Base-by-base conservation (phyloP, 2,888 invertebrate species). In the Drosophila subsilvestris region DNA sequence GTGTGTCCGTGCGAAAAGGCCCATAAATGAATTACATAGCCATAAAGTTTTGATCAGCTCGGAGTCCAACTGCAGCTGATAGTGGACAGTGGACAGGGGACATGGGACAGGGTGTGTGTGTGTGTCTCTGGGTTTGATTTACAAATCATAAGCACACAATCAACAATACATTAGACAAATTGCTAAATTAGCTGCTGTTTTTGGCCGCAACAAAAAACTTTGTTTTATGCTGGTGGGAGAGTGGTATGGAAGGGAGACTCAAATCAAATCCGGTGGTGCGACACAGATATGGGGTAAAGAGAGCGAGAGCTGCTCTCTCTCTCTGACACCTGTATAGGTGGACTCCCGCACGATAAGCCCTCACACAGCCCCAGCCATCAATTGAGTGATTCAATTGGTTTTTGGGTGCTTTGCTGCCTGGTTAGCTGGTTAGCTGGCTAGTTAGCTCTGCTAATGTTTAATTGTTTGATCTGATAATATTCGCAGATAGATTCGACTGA, bases 141-240 rank as follows among this genome's bases (percentile, higher is more conserved):
- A 84, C 85, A 84, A 80, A 84, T 59, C 81, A 84, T 88, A 86
- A 88, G 59, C 78, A 71, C 80, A 80, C 78, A 86, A 84, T 88
- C 89, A 86, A 86, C 68, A 74, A 74, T 75, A 88, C 74, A 83
- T 83, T 88, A 88, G 85, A 88, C 86, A 83, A 83, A 88, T 88
- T 88, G 80, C 74, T 78, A 86, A 86, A 88, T 88, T 78, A 78
- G 82, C 88, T 86, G 83, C 74, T 69, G 77, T 47, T 68, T 63
- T 57, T 48, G 58, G 60, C 43, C 50, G 50, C 32, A 12, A 32
- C 32, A 32, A 5, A 5, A 5, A 32, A 32, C 12, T 12, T 32
- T 32, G 32, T 32, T 32, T 29, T 12, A 29, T 29, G 10, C 32
- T 2, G 5, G 0, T 0, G 22, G 22, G 0, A 22, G 22, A 5